Percentiles rank a stretch among this genome's conserved stretches.
These are phyloP conservation scores for Helarctos malayanus DNA, from an alignment of 2,797 vertebrate genomes.

Conservation along the genomic window DNA sequence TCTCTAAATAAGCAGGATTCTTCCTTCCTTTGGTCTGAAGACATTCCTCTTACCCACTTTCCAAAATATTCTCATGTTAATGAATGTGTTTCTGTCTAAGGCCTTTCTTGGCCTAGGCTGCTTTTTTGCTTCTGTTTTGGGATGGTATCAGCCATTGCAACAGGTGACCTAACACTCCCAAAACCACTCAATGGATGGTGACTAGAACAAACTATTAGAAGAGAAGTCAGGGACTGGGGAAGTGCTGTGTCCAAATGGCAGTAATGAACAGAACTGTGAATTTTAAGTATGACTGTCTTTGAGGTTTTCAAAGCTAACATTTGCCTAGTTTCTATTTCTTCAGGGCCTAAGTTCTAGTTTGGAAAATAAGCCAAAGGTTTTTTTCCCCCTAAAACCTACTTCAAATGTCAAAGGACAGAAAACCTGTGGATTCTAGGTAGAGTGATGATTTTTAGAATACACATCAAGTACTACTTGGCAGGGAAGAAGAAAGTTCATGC, in stretches of 20 bases:
- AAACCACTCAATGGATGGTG: constrained; percentile 24
- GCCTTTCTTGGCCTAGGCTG: constrained; percentile 25
- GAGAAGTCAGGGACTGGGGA: background rate
- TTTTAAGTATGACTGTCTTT: constrained; percentile 22
- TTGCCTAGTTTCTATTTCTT: constrained; percentile 65
- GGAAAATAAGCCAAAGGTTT: constrained; percentile 9
- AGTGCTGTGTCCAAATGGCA: constrained; percentile 11
- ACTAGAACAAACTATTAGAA: constrained; percentile 49
- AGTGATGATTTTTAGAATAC: constrained; percentile 51
- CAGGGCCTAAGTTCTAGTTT: background rate
- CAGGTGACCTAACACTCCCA: constrained; percentile 1
- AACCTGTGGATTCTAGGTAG: constrained; percentile 41
- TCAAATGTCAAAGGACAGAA: constrained; percentile 53
- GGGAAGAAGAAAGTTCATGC: constrained; percentile 37
- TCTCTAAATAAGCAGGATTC: constrained; percentile 49
- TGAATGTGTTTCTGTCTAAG: constrained; percentile 59
- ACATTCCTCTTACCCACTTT: background rate
- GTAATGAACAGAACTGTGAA: background rate
- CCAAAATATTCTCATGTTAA: constrained; percentile 59
- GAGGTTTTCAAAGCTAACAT: constrained; percentile 58
- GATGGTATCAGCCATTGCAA: constrained; percentile 11
- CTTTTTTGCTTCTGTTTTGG: constrained; percentile 59
- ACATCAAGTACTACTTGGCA: constrained; percentile 30
- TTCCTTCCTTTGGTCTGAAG: constrained; percentile 47
- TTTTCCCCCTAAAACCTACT: background rate